Evolutionary conservation across 2,797 vertebrate genomes (phyloP).

Genomic region (Phaenicophaeus curvirostris): DNA sequence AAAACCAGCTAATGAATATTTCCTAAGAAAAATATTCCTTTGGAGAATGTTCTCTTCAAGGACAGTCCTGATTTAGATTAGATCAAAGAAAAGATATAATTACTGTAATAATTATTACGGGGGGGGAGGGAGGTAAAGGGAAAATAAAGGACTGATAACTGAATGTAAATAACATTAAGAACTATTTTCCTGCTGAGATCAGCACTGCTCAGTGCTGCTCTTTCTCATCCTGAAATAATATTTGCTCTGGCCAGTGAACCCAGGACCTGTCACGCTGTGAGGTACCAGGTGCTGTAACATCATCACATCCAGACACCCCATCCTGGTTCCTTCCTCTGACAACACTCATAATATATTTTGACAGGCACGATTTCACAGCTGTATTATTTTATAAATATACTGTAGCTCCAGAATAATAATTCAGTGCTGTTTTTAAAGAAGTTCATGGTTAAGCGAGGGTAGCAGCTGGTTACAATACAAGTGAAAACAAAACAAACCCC

Average conservation of each 20-base stretch:
- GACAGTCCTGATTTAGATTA: conserved; percentile 6
- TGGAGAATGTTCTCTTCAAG: conserved; percentile 1
- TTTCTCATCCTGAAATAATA: not conserved
- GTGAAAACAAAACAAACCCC: not conserved
- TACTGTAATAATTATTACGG: not conserved
- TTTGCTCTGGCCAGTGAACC: not conserved
- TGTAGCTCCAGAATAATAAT: not conserved
- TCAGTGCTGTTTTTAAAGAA: not conserved
- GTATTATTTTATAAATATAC: not conserved
- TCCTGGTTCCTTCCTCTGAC: not conserved
- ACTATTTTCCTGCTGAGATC: not conserved
- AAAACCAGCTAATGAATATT: conserved; percentile 19
- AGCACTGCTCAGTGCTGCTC: not conserved
- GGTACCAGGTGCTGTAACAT: not conserved
- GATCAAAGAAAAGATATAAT: conserved; percentile 24
- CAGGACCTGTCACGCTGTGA: not conserved
- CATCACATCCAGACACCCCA: not conserved
- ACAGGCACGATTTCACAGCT: not conserved
- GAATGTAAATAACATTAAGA: not conserved
- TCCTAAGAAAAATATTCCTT: conserved; percentile 24
- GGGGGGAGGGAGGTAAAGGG: not conserved
- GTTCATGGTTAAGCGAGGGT: fast-evolving
- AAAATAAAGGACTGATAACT: not conserved
- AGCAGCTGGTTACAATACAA: not conserved
- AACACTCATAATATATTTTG: not conserved